Evolutionary conservation across 2,888 invertebrate genomes (phyloP).

Genomic region (Agrochola macilenta): DNA sequence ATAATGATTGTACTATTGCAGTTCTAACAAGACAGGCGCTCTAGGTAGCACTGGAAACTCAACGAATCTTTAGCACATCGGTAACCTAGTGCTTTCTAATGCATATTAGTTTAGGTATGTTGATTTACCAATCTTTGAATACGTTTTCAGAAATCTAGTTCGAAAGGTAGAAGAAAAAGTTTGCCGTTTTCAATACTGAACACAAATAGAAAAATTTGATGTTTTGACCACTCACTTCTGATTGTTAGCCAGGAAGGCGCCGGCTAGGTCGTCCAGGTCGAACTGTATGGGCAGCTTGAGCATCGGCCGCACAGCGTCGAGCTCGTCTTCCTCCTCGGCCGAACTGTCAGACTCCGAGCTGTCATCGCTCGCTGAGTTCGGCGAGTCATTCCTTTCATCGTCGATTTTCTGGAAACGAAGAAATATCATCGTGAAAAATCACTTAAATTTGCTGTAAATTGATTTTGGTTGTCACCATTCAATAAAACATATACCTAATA

Average conservation of each 20-base stretch:
- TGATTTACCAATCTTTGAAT: not conserved
- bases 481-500: not conserved
- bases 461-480: not conserved
- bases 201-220: not conserved
- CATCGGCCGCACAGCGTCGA: constrained; percentile 90
- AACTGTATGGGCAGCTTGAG: constrained; percentile 95
- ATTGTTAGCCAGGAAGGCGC: constrained; percentile 93
- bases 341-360: constrained; percentile 90
- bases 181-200: not conserved
- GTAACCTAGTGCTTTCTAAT: not conserved
- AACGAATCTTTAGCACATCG: not conserved
- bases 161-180: not conserved
- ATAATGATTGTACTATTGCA: constrained; percentile 7
- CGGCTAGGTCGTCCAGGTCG: constrained; percentile 95
- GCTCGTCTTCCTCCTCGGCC: constrained; percentile 91
- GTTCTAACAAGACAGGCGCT: constrained; percentile 14
- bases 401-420: constrained; percentile 85
- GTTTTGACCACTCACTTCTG: constrained; percentile 89
- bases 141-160: not conserved
- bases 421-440: constrained; percentile 4
- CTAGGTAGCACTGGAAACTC: not conserved
- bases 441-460: not conserved
- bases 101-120: not conserved
- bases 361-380: constrained; percentile 84
- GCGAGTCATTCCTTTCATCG: constrained; percentile 80